Base-by-base conservation (phyloP, 2,888 invertebrate species). In the Neelides folsomi region DNA sequence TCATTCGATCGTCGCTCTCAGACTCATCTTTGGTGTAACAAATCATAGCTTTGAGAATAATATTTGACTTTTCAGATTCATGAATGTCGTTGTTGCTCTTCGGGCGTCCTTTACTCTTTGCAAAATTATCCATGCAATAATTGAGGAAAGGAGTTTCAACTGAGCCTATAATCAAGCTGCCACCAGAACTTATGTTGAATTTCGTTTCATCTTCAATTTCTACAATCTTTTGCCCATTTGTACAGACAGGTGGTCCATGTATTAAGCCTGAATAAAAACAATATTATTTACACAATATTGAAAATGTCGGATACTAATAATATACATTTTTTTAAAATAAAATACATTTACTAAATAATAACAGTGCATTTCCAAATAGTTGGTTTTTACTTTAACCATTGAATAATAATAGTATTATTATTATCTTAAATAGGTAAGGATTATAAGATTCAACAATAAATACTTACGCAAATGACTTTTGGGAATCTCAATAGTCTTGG, bases 101-200 rank as follows among this genome's bases (percentile, higher is more conserved):
- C 4, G 39, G 13, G 38, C 41, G 19, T 45, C 35, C 38, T 13
- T 47, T 20, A 15, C 19, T 16, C 39, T 59, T 51, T 6, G 37
- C 44, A 40, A 64, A 61, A 48, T 61, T 57, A 48, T 64, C 64
- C 18, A 64, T 15, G 36, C 64, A 64, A 46, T 64, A 64, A 40
- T 54, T 49, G 4, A 54, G 52, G 34, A 61, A 62, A 0, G 58
- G 53, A 12, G 52, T 53, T 41, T 45, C 49, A 12, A 56, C 45
- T 9, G 54, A 41, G 2, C 49, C 20, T 1, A 57, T 52, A 1
- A 53, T 45, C 12, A 64, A 51, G 16, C 49, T 53, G 13, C 62
- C 59, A 39, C 62, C 57, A 8, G 43, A 13, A 16, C 46, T 47
- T 35, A 62, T 40, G n/a, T 45, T 46, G 37, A 54, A 58, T 1